Evolutionary conservation across 2,888 invertebrate species (phyloP).

Genomic region (Hyppa rectilinea): DNA sequence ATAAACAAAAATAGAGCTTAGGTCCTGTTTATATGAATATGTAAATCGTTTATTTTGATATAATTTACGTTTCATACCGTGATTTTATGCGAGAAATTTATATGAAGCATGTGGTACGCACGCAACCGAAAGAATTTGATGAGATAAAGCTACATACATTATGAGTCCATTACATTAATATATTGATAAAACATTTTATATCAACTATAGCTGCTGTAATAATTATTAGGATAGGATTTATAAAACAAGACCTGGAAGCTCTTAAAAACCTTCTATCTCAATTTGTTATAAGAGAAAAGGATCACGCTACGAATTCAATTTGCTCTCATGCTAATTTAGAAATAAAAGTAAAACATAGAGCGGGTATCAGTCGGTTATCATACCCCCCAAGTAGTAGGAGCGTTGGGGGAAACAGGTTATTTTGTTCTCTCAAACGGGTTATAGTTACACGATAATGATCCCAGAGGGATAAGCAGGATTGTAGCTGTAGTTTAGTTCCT

Average conservation of each 20-base stretch:
- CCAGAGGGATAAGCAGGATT: slow-evolving; percentile 52
- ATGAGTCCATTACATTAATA: slow-evolving; percentile 37
- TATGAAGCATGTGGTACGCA: slow-evolving; percentile 40
- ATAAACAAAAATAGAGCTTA: slow-evolving; percentile 56
- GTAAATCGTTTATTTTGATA: slow-evolving; percentile 48
- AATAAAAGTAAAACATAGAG: slow-evolving; percentile 61
- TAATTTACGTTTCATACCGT: slow-evolving; percentile 49
- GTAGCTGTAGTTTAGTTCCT: slow-evolving; percentile 14
- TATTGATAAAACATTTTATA: slow-evolving; percentile 29
- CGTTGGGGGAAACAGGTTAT: slow-evolving; percentile 65
- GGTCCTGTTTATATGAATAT: slow-evolving; percentile 47
- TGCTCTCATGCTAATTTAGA: slow-evolving; percentile 68
- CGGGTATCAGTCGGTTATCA: slow-evolving; percentile 62
- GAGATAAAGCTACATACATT: slow-evolving; percentile 38
- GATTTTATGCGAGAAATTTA: slow-evolving; percentile 49
- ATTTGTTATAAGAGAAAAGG: slow-evolving; percentile 31
- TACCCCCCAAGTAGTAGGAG: slow-evolving; percentile 64
- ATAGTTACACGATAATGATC: slow-evolving; percentile 54
- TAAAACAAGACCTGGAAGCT: slow-evolving; percentile 18
- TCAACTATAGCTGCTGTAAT: slow-evolving; percentile 15
- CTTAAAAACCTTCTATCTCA: slow-evolving; percentile 40
- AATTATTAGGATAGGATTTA: slow-evolving; percentile 19
- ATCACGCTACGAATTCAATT: slow-evolving; percentile 59
- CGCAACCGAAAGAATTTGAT: slow-evolving; percentile 44
- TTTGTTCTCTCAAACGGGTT: slow-evolving; percentile 54